Percentiles rank a stretch among this genome's conserved stretches.
Conservation (phyloP, 2,113 vertebrate species). For the Pangasianodon hypophthalmus region DNA sequence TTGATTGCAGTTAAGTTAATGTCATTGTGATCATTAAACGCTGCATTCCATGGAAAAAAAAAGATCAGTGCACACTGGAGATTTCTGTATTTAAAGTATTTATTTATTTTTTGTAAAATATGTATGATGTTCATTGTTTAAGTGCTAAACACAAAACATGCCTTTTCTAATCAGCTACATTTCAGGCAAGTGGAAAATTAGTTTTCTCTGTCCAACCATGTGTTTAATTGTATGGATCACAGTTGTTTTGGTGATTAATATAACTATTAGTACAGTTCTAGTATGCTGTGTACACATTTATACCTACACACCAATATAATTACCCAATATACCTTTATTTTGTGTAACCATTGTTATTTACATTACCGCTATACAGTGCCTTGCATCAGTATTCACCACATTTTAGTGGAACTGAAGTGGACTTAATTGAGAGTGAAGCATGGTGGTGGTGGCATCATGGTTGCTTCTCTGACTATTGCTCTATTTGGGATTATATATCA, state of each 20-base stretch:
- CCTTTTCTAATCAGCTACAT: background rate
- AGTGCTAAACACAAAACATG: background rate
- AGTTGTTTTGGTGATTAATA: background rate
- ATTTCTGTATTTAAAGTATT: background rate
- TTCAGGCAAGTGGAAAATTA: background rate
- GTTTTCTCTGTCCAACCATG: background rate
- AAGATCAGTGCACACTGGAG: too few species aligned
- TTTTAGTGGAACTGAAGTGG: background rate
- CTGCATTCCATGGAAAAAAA: background rate
- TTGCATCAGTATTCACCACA: background rate
- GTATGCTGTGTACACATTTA: background rate
- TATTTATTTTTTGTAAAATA: background rate
- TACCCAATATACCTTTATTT: background rate
- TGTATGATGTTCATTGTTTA: background rate
- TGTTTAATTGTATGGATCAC: background rate
- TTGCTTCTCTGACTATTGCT: background rate
- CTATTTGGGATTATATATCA: background rate
- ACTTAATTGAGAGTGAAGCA: background rate
- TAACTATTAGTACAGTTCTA: conserved; percentile 4
- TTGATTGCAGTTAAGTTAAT: too few species aligned
- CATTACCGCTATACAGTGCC: background rate
- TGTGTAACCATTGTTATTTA: background rate
- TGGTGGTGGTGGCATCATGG: background rate
- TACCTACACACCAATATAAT: background rate
- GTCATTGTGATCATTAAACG: background rate